A percentile compares a stretch with the other conserved stretches of the same genome.
Conservation (phyloP, 2,797 vertebrate genomes). For the Echiichthys vipera region DNA sequence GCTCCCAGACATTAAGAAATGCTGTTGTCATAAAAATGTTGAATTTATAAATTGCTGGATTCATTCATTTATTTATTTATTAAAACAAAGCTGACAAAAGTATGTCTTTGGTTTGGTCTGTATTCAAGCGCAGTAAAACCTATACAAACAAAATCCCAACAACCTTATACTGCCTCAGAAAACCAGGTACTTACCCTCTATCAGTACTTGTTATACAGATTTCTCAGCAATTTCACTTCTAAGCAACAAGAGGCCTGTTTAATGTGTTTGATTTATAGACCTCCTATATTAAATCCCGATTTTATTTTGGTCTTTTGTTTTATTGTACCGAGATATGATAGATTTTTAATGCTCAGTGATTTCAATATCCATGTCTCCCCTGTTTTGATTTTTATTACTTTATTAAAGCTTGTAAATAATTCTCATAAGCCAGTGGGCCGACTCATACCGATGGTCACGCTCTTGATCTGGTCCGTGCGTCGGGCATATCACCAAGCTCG, state of each 20-base stretch:
- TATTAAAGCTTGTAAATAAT: not conserved
- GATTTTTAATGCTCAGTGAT: not conserved
- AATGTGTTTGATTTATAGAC: not conserved
- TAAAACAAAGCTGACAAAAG: constrained; percentile 53
- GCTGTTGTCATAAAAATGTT: constrained; percentile 20
- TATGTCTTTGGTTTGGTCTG: not conserved
- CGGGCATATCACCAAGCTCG: not conserved
- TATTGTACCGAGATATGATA: too few species aligned
- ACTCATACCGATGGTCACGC: not conserved
- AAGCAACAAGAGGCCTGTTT: not conserved
- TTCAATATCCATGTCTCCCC: not conserved
- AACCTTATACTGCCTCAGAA: not conserved
- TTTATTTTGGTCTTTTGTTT: not conserved
- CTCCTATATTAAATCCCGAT: not conserved
- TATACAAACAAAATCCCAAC: not conserved
- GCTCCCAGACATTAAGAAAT: not conserved
- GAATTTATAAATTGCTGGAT: constrained; percentile 24
- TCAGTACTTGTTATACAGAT: not conserved
- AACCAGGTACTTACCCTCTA: not conserved
- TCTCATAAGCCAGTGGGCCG: not conserved
- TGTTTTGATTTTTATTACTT: not conserved
- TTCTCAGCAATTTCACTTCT: not conserved
- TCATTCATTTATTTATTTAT: constrained; percentile 59
- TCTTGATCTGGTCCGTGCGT: not conserved
- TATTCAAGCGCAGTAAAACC: not conserved